Evolutionary conservation across 2,797 vertebrate genomes (phyloP).

Genomic region (Syndactyla subalaris): DNA sequence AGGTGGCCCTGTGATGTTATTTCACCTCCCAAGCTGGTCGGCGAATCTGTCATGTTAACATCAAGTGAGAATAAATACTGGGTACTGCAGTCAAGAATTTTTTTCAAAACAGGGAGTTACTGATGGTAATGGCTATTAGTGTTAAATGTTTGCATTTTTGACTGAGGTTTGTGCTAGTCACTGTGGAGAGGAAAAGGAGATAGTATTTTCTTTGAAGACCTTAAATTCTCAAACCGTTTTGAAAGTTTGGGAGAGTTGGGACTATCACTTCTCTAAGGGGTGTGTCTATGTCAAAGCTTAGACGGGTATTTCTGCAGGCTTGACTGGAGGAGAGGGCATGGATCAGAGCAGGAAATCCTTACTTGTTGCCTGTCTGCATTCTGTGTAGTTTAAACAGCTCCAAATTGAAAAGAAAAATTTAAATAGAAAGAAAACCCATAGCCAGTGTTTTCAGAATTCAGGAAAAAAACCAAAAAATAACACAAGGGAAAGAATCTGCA

Average conservation of each 20-base stretch:
- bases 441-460: slow-evolving; percentile 51
- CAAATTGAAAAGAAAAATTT: slow-evolving; percentile 24
- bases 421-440: slow-evolving; percentile 63
- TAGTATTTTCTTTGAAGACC: neutral
- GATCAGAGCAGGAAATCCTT: neutral
- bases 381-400: neutral
- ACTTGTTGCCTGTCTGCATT: neutral
- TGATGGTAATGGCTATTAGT: neutral
- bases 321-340: neutral
- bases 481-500: slow-evolving; percentile 60
- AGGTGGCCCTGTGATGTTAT: slow-evolving; percentile 21
- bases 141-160: neutral
- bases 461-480: neutral
- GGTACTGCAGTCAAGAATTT: neutral
- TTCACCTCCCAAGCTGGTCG: slow-evolving; percentile 29
- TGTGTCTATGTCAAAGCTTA: neutral
- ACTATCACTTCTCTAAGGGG: neutral
- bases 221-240: neutral
- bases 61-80: slow-evolving; percentile 16
- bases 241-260: neutral
- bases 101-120: neutral
- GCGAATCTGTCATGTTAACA: slow-evolving; percentile 21
- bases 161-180: neutral
- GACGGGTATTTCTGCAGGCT: neutral
- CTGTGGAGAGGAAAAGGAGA: neutral